These are phyloP conservation scores for Palloptera scutellata DNA, from an alignment of 2,888 invertebrate genomes.

Conservation along the genomic window DNA sequence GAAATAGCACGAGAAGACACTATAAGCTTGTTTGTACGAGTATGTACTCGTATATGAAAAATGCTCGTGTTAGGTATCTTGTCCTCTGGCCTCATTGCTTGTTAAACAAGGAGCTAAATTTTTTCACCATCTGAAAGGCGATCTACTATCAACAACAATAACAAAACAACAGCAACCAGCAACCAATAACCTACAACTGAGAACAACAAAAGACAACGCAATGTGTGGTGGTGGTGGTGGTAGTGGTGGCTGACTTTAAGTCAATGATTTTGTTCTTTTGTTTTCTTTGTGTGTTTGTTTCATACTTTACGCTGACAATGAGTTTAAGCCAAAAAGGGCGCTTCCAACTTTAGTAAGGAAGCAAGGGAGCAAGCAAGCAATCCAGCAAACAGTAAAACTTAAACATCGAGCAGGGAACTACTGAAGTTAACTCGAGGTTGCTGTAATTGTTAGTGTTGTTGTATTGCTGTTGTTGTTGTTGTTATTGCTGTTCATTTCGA, in stretches of 20 bases:
- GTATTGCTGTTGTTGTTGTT: neutral
- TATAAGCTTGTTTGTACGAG: neutral
- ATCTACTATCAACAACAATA: conserved; percentile 35
- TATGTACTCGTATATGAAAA: conserved; percentile 13
- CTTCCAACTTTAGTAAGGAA: no score
- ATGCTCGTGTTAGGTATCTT: conserved; percentile 46
- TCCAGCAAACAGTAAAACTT: no score
- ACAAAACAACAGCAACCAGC: conserved; percentile 35
- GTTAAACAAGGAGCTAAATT: conserved; percentile 47
- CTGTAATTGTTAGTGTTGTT: neutral
- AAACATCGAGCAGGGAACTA: neutral
- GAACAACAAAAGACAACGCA: conserved; percentile 9
- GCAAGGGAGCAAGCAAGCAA: no score
- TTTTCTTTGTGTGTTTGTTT: no score
- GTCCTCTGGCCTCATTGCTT: conserved; percentile 48
- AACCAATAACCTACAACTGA: conserved; percentile 24
- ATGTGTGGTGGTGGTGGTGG: no score
- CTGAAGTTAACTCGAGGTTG: neutral
- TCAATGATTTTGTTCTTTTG: no score
- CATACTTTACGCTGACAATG: no score
- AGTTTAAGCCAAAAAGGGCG: no score
- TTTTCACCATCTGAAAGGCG: conserved; percentile 45
- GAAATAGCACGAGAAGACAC: no score
- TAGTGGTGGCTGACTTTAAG: no score
- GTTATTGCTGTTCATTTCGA: neutral